Conservation (phyloP, 2,888 invertebrate species). For the Chironomus tentans region DNA sequence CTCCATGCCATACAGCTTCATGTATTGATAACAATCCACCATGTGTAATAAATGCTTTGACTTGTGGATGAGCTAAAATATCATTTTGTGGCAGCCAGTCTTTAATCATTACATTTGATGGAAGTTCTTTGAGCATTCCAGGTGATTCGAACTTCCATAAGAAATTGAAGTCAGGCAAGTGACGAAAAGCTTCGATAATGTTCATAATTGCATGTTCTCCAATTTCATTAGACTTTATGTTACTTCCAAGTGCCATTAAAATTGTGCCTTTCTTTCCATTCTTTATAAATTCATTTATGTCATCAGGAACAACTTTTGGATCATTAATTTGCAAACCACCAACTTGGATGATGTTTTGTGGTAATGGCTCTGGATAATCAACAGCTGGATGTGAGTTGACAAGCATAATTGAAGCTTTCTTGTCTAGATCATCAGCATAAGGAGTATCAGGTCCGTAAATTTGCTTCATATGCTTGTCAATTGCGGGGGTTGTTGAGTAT, state of each 20-base stretch:
- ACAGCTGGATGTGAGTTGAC: constrained; percentile 26
- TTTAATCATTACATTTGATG: constrained; percentile 42
- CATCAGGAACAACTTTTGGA: constrained; percentile 25
- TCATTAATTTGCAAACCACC: constrained; percentile 29
- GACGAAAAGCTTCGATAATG: constrained; percentile 23
- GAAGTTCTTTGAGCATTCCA: constrained; percentile 29
- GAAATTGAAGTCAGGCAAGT: constrained; percentile 21
- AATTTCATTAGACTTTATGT: constrained; percentile 14
- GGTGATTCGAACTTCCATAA: constrained; percentile 29
- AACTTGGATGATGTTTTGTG: constrained; percentile 28
- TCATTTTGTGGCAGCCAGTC: constrained; percentile 47
- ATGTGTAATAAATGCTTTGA: constrained; percentile 26
- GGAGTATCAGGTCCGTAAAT: neutral
- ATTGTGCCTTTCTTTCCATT: constrained; percentile 22
- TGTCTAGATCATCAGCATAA: neutral
- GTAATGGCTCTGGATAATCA: constrained; percentile 28
- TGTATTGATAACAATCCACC: constrained; percentile 28
- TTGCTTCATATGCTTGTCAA: constrained; percentile 18
- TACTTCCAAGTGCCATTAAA: constrained; percentile 28
- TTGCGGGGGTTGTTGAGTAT: neutral
- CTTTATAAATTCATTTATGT: constrained; percentile 30
- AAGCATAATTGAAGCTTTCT: constrained; percentile 21
- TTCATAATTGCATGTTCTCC: constrained; percentile 14
- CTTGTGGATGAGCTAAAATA: constrained; percentile 31
- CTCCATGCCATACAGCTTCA: constrained; percentile 27